Evolutionary conservation across 2,113 vertebrate genomes (phyloP), one percentile per base, ranked within the genome.

Genomic region (Cnemophilus loriae): DNA sequence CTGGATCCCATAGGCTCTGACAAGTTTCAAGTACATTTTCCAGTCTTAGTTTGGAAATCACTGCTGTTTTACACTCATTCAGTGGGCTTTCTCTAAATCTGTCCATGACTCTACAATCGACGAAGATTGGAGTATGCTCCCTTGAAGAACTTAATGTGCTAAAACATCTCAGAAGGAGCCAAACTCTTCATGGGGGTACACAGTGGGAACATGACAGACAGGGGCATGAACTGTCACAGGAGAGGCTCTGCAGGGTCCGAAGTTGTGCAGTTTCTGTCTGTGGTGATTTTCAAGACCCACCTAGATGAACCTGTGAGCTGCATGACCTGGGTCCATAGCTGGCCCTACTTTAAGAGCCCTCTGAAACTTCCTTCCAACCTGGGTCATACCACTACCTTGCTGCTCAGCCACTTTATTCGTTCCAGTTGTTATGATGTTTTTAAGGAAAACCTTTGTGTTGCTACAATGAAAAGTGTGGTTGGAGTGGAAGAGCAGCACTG

Each of bases 201-300:
- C 1, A 7, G 8, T 30, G 35, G 13, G 17, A 61, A 2, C 21
- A 9, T 0, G 1, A 23, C 21, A 47, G 32, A 8, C 12, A 10
- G 14, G 20, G 41, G 7, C 15, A 4, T 10, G 19, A 71, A 21
- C 18, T 8, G 57, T 12, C 0, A 6, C 7, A 11, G 47, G 44
- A 64, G 28, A 23, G 37, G 52, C 53, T 64, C 22, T 55, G 13
- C 17, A 35, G 47, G 16, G 7, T 23, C 5, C 3, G 0, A 67
- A 35, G 18, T 2, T 75, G 30, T 35, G 30, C 26, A 9, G 30
- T 39, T 33, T 55, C 33, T 42, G 9, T 20, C 17, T 4, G 0
- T 23, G 42, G 20, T 35, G 42, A 5, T 49, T 93, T 69, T 74
- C 56, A 73, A 37, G 59, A 68, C 16, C 27, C 14, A 37, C 3